Evolutionary conservation across 2,888 invertebrate genomes (phyloP).

Genomic region (Liodrosophila aerea): DNA sequence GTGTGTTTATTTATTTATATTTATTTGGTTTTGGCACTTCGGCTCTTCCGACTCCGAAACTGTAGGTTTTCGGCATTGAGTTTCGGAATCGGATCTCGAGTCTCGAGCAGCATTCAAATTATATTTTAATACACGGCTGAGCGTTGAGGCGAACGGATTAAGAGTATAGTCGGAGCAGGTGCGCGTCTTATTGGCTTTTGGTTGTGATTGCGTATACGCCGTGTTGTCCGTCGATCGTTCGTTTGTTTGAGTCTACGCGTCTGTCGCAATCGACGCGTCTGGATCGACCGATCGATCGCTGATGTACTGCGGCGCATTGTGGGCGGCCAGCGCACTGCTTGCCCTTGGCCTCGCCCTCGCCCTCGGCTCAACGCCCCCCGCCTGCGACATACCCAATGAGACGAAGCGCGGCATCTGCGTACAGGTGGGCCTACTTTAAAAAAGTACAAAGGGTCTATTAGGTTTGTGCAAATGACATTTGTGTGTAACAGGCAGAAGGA

Average conservation of each 20-base stretch:
- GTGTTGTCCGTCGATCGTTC: constrained; percentile 38
- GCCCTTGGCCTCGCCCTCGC: constrained; percentile 28
- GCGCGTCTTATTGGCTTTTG: constrained; percentile 19
- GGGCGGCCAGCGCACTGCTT: constrained; percentile 46
- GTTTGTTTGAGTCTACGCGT: neutral
- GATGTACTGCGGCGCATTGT: constrained; percentile 45
- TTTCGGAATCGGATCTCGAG: constrained; percentile 33
- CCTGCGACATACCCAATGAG: constrained; percentile 82
- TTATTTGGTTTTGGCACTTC: constrained; percentile 59
- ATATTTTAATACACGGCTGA: constrained; percentile 69
- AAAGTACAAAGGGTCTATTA: too few relatives aligned
- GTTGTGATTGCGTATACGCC: constrained; percentile 61
- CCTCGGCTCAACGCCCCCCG: constrained; percentile 8
- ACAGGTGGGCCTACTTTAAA: constrained; percentile 61
- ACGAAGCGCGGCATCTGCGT: constrained; percentile 77
- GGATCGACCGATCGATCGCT: constrained; percentile 28
- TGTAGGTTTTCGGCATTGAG: constrained; percentile 12
- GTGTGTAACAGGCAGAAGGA: too few relatives aligned
- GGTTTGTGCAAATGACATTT: too few relatives aligned
- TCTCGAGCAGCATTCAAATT: constrained; percentile 64
- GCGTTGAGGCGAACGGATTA: constrained; percentile 67
- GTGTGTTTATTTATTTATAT: constrained; percentile 5
- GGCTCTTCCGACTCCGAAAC: constrained; percentile 62
- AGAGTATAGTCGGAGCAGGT: constrained; percentile 1
- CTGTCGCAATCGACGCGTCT: constrained; percentile 1